A percentile compares a stretch with the other conserved stretches of the same genome.
phyloP scores from a whole-genome alignment of 2,113 vertebrate species.

The Phalacrocorax carbo region DNA sequence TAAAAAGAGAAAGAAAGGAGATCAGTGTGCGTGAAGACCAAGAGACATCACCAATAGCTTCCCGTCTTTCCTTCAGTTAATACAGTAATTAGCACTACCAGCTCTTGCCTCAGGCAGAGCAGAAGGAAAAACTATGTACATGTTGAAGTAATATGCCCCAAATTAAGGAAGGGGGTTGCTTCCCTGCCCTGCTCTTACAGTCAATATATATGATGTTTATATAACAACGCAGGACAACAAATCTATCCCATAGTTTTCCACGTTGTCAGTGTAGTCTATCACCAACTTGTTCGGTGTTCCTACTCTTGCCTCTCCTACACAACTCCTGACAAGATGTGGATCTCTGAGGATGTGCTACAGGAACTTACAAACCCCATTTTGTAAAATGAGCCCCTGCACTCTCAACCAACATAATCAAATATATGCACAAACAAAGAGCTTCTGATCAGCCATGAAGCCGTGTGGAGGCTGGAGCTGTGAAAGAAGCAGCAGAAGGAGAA shows the following conservation, averaged over 20 bases:
- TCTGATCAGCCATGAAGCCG: not conserved
- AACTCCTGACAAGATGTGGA: not conserved
- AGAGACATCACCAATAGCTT: not conserved
- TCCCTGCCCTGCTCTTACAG: not conserved
- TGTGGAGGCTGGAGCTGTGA: constrained; percentile 44
- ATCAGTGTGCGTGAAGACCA: not conserved
- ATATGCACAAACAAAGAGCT: not conserved
- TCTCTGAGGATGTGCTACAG: not conserved
- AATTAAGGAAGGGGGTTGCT: not conserved
- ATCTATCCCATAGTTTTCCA: not conserved
- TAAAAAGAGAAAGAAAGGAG: not conserved
- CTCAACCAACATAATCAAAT: not conserved
- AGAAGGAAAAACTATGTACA: not conserved
- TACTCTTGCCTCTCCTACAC: constrained; percentile 41
- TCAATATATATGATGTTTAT: not conserved
- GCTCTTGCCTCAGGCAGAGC: not conserved
- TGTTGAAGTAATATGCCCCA: not conserved
- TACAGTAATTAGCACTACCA: not conserved
- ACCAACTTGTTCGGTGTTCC: not conserved
- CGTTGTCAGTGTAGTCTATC: constrained; percentile 6
- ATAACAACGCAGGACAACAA: not conserved
- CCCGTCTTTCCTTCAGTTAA: not conserved
- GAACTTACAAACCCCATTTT: not conserved
- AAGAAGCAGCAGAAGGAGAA: constrained; percentile 32
- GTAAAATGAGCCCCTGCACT: not conserved